A percentile compares a stretch with the other conserved stretches of the same genome.
Evolutionary conservation across 2,888 invertebrate genomes (phyloP).

Genomic region (Pyrrhia umbra): DNA sequence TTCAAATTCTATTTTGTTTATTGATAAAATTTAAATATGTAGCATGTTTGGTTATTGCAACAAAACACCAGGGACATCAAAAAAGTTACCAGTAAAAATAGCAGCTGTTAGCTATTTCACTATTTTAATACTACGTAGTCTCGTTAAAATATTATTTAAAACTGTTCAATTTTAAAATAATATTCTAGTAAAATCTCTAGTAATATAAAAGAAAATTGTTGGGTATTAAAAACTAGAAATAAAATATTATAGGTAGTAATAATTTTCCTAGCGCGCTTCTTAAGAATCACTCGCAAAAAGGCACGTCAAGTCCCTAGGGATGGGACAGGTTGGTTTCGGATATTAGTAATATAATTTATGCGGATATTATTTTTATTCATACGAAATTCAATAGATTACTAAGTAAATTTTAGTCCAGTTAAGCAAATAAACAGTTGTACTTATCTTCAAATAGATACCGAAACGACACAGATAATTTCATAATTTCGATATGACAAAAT

Average conservation of each 20-base stretch:
- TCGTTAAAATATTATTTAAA: conserved; percentile 14
- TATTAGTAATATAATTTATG: not conserved
- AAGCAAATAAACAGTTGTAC: too few relatives aligned
- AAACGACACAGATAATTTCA: too few relatives aligned
- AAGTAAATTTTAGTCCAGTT: too few relatives aligned
- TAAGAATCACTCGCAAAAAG: not conserved
- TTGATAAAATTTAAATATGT: too few relatives aligned
- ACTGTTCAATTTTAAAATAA: conserved; percentile 1
- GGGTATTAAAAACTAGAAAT: conserved; percentile 3
- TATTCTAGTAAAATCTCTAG: conserved; percentile 7
- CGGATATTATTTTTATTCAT: too few relatives aligned
- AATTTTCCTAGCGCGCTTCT: not conserved
- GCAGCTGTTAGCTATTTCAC: not conserved
- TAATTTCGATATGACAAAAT: too few relatives aligned
- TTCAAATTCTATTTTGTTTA: too few relatives aligned
- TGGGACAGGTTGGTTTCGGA: not conserved
- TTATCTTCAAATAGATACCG: too few relatives aligned
- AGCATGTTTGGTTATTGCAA: too few relatives aligned
- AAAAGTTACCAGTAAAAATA: conserved; percentile 1
- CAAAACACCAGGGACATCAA: not conserved
- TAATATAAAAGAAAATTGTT: not conserved
- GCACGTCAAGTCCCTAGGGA: not conserved
- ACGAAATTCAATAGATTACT: too few relatives aligned
- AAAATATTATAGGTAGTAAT: conserved; percentile 3
- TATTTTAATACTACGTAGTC: not conserved